A percentile compares a stretch with the other conserved stretches of the same genome.
Evolutionary conservation across 2,797 vertebrate genomes (phyloP).

Genomic region (Taenioides sp.): DNA sequence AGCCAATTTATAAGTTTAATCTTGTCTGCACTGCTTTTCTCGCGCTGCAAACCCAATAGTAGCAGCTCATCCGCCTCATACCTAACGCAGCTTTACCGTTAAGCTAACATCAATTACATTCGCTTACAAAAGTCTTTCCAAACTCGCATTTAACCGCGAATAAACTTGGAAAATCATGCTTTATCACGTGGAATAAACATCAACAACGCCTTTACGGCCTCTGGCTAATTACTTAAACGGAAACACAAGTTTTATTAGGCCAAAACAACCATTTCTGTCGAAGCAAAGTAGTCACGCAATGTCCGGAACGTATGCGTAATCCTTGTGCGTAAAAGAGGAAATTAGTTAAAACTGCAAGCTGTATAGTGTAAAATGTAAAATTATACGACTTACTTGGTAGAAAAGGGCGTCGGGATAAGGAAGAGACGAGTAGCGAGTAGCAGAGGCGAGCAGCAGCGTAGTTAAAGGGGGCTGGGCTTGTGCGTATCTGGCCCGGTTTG

Average conservation of each 20-base stretch:
- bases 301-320: too few relatives aligned
- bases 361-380: background rate
- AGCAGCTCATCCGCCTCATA: too few relatives aligned
- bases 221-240: too few relatives aligned
- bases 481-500: background rate
- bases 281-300: too few relatives aligned
- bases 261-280: background rate
- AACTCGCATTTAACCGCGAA: background rate
- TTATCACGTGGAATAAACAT: too few relatives aligned
- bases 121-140: background rate
- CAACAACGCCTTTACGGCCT: too few relatives aligned
- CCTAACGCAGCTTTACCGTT: background rate
- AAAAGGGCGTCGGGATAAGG: slow-evolving; percentile 31
- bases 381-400: slow-evolving; percentile 37
- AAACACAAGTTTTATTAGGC: background rate
- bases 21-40: too few relatives aligned
- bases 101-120: background rate
- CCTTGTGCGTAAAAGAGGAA: background rate
- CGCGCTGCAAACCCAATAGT: too few relatives aligned
- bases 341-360: background rate
- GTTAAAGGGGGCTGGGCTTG: background rate
- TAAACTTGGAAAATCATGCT: background rate
- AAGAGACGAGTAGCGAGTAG: slow-evolving; percentile 32
- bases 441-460: background rate
- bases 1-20: too few relatives aligned